Conservation (phyloP, 2,888 invertebrate species). For the Odontocolon sp. region DNA sequence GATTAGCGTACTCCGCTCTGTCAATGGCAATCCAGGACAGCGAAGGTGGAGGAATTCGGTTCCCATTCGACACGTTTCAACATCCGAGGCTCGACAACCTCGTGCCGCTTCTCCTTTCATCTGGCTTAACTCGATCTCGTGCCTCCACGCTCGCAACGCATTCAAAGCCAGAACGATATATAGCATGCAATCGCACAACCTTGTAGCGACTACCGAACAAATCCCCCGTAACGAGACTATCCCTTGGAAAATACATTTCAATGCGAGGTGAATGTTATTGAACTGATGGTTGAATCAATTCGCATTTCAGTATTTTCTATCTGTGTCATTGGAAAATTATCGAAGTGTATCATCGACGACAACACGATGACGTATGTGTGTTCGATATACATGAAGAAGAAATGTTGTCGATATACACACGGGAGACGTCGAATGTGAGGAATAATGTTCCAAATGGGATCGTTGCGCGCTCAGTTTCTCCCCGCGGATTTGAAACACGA, state of each 20-base stretch:
- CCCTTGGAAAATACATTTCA: not conserved
- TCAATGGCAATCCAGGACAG: not conserved
- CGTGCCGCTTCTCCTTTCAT: slow-evolving; percentile 37
- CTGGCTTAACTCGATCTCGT: slow-evolving; percentile 48
- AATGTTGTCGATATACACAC: not conserved
- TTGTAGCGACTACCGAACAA: slow-evolving; percentile 4
- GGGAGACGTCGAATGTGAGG: not conserved
- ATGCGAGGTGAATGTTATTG: not conserved
- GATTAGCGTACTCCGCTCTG: not conserved
- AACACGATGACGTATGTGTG: not conserved
- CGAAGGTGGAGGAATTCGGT: not conserved
- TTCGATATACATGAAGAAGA: not conserved
- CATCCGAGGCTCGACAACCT: not conserved
- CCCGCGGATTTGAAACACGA: slow-evolving; percentile 30
- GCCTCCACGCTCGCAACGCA: not conserved
- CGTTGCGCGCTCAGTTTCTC: slow-evolving; percentile 29
- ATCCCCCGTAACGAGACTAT: not conserved
- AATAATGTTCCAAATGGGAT: slow-evolving; percentile 47
- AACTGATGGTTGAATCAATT: slow-evolving; percentile 4
- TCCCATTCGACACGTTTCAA: slow-evolving; percentile 10
- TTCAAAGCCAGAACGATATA: slow-evolving; percentile 16
- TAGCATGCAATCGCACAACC: not conserved
- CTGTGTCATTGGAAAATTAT: not conserved
- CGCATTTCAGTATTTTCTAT: not conserved
- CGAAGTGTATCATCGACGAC: not conserved